Base-by-base conservation (phyloP, 1,140 invertebrate species). In the Brachionus asplanchnoidis region DNA sequence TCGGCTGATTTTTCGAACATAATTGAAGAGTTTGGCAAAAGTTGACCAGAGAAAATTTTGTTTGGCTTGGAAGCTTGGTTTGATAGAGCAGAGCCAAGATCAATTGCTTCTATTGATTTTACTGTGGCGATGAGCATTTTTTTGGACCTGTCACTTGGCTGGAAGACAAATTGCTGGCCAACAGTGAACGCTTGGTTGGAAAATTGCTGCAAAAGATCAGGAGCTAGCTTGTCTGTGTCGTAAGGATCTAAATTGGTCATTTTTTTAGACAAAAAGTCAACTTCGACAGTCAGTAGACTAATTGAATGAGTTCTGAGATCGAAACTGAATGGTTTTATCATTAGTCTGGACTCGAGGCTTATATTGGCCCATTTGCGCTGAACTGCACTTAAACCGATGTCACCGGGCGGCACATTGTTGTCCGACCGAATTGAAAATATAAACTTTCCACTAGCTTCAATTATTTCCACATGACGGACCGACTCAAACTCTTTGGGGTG, bases 191-290 rank as follows among this genome's bases (percentile, higher is more conserved):
- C 94, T 90, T 96, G 94, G 42, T 94, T 93, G 32, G 94, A 92
- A 91, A 98, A 99, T 87, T 95, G 93, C 87, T 94, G 92, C 0
- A 94, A 90, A 89, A 99, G 99, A 88, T 98, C 95, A 85, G 93
- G 92, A 4, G 96, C 95, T 97, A 99, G 98, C 87, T 93, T 92
- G 89, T 99, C 97, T 2, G 95, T 95, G 90, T 99, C 95, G 88
- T 96, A 97, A 0, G 95, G 94, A 85, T 98, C 96, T 87, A 93
- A 90, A 14, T 93, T 93, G 20, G 93, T 92, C 88, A 8, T 94
- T 91, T 97, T 98, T 90, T 98, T 98, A 85, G 94, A 93, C 87
- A 96, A 91, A 88, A 97, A 98, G 89, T 98, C 97, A 11, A 94
- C 95, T 88, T 97, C 95, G 70, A 99, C 88, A 9, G 93, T 92